Base-by-base conservation (phyloP, 1,140 invertebrate species). In the Camponotus vicinus region DNA sequence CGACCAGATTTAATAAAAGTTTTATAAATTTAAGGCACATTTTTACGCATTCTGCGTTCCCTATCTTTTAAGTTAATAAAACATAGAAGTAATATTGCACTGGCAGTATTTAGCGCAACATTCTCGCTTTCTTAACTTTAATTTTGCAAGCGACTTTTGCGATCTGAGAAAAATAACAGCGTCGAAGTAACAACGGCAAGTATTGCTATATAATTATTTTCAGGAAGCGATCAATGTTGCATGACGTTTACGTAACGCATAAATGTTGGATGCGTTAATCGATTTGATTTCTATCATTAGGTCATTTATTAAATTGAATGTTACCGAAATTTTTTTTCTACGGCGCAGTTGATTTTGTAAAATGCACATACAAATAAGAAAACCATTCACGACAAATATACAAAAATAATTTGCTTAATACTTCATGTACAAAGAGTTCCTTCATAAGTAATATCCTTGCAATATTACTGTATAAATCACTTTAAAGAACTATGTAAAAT, bases 81-180 rank as follows among this genome's bases (percentile, higher is more conserved):
- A 66, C 4, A 52, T 7, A 5, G 15, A 32, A 15, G 18, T 66
- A 27, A 27, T 27, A 66, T 77, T 77, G 40, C 75, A 13, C 21
- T 21, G 15, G 9, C 37, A 13, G 5, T 67, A 69, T 52, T 79
- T 69, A 69, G 42, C 76, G 42, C 32, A 79, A 79, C 45, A 79
- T 3, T 79, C 45, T 40, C 32, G 77, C 61, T 79, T 69, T 79
- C 63, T 79, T 79, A 69, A 79, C 6, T 27, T 49, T 67, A 67
- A 79, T 67, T 79, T 79, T 52, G 63, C 66, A 79, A 55, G 32
- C 40, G 7, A n/a, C n/a, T 69, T 79, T 40, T 52, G 45, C 61
- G 42, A 67, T 69, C 42, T 37, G 42, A 67, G 6, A 63, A 77
- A 79, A 79, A 69, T 79, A 67, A 79, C n/a, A 79, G n/a, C 61